phyloP scores from a whole-genome alignment of 2,888 invertebrate genomes.

The Latrodectus elegans region DNA sequence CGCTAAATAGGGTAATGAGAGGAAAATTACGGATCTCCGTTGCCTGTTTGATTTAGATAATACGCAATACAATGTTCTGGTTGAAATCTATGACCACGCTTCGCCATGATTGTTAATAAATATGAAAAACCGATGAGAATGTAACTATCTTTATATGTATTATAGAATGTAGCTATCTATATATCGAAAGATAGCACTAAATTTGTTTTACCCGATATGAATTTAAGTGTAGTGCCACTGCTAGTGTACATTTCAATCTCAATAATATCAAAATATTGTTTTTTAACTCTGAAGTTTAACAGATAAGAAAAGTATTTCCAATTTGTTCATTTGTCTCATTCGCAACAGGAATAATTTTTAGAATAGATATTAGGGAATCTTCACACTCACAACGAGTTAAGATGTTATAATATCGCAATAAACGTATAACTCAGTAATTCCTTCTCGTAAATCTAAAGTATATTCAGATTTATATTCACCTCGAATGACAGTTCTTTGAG shows the following conservation, averaged over 20 bases:
- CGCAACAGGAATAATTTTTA: conserved; percentile 17
- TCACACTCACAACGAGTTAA: not conserved
- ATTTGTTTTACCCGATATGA: conserved; percentile 1
- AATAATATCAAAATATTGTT: conserved; percentile 15
- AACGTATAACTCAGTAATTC: conserved; percentile 11
- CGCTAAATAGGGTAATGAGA: not conserved
- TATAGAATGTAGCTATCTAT: no score
- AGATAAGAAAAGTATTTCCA: not conserved
- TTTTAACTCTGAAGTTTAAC: conserved; percentile 12
- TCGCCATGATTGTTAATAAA: not conserved
- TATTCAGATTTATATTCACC: not conserved
- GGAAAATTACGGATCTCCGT: not conserved
- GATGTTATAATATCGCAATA: conserved; percentile 4
- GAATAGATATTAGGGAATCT: not conserved
- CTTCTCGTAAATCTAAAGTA: not conserved
- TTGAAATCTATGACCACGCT: not conserved
- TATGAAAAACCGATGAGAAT: not conserved
- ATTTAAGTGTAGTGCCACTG: not conserved
- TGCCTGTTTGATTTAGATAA: not conserved
- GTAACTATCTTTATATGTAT: not conserved
- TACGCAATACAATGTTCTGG: conserved; percentile 12
- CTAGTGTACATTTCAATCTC: conserved; percentile 1
- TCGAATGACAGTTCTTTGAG: not conserved
- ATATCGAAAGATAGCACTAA: not conserved
- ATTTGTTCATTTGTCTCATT: conserved; percentile 3